Conservation (phyloP, 2,797 vertebrate species). For the Merluccius polli region DNA sequence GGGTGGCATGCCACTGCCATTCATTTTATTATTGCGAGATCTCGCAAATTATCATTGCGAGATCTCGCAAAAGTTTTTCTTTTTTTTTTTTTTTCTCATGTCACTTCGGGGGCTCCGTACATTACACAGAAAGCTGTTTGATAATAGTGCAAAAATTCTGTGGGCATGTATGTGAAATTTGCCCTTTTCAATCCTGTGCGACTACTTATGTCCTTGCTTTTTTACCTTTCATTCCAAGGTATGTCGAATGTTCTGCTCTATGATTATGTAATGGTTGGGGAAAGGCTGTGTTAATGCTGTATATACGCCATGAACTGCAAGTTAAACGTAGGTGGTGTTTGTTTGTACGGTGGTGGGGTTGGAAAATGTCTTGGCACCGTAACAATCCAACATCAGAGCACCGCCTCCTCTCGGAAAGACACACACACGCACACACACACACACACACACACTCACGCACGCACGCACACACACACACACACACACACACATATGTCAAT, state of each 20-base stretch:
- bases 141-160: background rate
- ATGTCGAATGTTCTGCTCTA: background rate
- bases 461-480: background rate
- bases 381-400: slow-evolving; percentile 5
- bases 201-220: background rate
- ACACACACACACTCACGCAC: slow-evolving; percentile 2
- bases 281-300: background rate
- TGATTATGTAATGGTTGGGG: background rate
- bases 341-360: background rate
- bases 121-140: background rate
- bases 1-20: too few relatives aligned
- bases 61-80: too few relatives aligned
- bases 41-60: too few relatives aligned
- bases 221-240: background rate
- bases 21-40: too few relatives aligned
- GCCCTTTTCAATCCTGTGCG: background rate
- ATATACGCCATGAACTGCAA: background rate
- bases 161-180: background rate
- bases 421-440: background rate
- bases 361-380: background rate
- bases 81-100: too few relatives aligned
- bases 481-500: background rate
- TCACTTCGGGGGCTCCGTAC: too few relatives aligned
- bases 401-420: background rate
- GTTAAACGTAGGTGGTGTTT: slow-evolving; percentile 3